Percentiles rank a stretch among this genome's conserved stretches.
Conservation (phyloP, 2,888 invertebrate genomes). For the Eurytoma californica region DNA sequence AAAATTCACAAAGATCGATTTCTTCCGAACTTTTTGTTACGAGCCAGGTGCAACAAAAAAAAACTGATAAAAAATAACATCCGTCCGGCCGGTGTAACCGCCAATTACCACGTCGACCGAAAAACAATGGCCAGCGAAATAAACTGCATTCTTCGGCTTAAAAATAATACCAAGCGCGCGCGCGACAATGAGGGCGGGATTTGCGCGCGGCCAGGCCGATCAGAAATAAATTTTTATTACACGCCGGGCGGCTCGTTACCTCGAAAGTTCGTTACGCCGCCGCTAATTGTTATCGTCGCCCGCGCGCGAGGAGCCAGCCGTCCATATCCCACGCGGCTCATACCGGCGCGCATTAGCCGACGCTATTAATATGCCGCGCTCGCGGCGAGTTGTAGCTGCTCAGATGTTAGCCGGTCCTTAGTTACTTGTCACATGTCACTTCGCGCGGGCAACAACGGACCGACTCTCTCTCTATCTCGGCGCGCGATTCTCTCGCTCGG, state of each 20-base stretch:
- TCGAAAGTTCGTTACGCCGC: conserved; percentile 13
- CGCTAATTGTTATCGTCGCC: conserved; percentile 38
- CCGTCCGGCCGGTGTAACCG: no score
- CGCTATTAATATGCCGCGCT: conserved; percentile 68
- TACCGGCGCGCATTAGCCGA: conserved; percentile 34
- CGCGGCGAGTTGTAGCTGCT: conserved; percentile 58
- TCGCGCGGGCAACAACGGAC: conserved; percentile 43
- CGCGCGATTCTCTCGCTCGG: not conserved
- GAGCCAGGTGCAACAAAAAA: no score
- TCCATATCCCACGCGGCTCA: no score
- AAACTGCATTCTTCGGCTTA: not conserved
- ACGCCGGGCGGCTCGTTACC: conserved; percentile 7
- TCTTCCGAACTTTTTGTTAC: no score
- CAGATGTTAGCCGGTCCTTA: conserved; percentile 67
- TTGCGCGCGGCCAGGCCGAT: not conserved
- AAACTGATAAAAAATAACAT: no score
- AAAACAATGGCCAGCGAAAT: no score
- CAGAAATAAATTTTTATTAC: conserved; percentile 42
- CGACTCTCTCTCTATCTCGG: conserved; percentile 16
- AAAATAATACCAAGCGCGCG: conserved; percentile 10
- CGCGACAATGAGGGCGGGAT: conserved; percentile 2
- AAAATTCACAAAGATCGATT: no score
- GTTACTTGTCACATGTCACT: conserved; percentile 69
- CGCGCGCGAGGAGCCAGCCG: not conserved
- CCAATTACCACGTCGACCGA: no score